A percentile compares a stretch with the other conserved stretches of the same genome.
Conservation (phyloP, 1,140 invertebrate species). For the Metaphire vulgaris region DNA sequence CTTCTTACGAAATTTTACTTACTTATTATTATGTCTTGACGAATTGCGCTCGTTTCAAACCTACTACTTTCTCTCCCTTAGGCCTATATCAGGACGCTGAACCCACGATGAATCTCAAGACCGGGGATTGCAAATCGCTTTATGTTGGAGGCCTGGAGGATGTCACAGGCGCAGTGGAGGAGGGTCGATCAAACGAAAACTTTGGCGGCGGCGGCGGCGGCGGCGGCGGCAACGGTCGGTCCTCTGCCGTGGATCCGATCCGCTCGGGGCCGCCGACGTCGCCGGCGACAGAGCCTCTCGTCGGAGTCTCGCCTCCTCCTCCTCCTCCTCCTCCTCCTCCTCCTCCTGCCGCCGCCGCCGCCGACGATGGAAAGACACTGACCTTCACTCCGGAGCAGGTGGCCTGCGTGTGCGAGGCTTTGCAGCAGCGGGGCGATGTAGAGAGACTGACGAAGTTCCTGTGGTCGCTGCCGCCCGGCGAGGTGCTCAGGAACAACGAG, state of each 20-base stretch:
- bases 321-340: not conserved
- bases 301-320: too few species aligned
- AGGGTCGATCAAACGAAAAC: not conserved
- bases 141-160: too few species aligned
- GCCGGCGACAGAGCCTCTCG: not conserved
- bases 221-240: not conserved
- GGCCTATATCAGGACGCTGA: too few species aligned
- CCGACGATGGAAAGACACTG: constrained; percentile 7
- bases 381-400: constrained; percentile 92
- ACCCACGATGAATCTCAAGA: too few species aligned
- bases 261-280: not conserved
- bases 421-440: constrained; percentile 95
- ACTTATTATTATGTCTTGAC: too few species aligned
- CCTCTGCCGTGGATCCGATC: not conserved
- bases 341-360: not conserved
- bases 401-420: constrained; percentile 95
- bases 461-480: constrained; percentile 96
- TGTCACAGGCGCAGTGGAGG: not conserved
- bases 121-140: too few species aligned
- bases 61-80: too few species aligned
- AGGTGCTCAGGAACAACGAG: constrained; percentile 81
- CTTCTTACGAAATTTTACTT: too few species aligned
- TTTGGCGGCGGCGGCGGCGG: constrained; percentile 1
- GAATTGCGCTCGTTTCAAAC: too few species aligned
- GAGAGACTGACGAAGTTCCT: constrained; percentile 90